Evolutionary conservation across 1,140 invertebrate species (phyloP).

Genomic region (Papilio helenus): DNA sequence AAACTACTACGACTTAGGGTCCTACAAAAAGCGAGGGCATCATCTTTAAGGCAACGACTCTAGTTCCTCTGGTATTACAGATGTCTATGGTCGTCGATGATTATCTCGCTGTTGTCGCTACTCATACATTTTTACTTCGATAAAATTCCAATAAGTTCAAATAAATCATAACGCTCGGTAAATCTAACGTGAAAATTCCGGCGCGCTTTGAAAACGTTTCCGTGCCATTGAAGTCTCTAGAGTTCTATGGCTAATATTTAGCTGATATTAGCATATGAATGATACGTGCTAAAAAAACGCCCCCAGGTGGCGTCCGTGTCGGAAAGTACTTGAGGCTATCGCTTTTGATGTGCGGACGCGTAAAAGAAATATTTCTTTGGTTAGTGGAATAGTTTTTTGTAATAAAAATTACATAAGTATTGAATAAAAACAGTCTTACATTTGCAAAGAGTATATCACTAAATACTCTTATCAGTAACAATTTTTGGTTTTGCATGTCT

Average conservation of each 20-base stretch:
- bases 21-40: neutral
- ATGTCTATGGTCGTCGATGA: no score
- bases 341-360: constrained; percentile 43
- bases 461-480: no score
- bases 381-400: constrained; percentile 7
- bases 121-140: neutral
- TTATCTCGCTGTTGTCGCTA: no score
- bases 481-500: no score
- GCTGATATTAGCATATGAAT: constrained; percentile 75
- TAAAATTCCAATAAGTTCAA: constrained; percentile 11
- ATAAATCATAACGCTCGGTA: constrained; percentile 44
- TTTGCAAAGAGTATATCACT: no score
- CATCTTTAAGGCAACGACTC: no score
- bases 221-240: constrained; percentile 51
- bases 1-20: no score
- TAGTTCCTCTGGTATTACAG: no score
- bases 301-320: constrained; percentile 63
- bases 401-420: neutral
- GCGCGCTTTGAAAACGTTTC: constrained; percentile 59
- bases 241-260: constrained; percentile 64
- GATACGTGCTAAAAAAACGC: constrained; percentile 64
- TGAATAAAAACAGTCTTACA: no score
- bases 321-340: constrained; percentile 58
- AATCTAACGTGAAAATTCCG: constrained; percentile 51
- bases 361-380: constrained; percentile 34